Evolutionary conservation across 2,888 invertebrate genomes (phyloP), one percentile per base, ranked within the genome.

Genomic region (Polydrusus tereticollis): DNA sequence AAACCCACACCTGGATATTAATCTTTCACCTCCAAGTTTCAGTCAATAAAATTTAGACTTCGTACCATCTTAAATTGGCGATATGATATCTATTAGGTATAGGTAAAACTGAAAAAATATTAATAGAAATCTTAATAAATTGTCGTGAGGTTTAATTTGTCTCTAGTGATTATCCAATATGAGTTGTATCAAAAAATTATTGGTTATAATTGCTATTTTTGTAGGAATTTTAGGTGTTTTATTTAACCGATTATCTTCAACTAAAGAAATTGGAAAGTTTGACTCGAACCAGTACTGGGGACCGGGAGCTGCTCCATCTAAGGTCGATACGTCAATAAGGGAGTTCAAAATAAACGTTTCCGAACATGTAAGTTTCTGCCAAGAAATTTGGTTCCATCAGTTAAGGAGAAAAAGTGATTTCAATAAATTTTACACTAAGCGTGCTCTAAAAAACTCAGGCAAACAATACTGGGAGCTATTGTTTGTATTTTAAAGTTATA

Each of bases 261-360:
- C 23, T 50, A 52, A 43, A 16, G 41, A 60, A 14, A 14, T 72
- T 6, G 62, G 63, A 45, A 63, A 57, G 18, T 52, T 73, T 12
- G 50, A 70, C 16, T 7, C 6, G 12, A 65, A 65, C 5, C 16
- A 43, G n/a, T 73, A 68, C 20, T 73, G 73, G 73, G 73, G 73
- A 23, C 73, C 73, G 12, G 73, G 73, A 36, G 14, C 52, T 47
- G 10, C 45, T 6, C 70, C 69, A 16, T 26, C 18, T 6, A 50
- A 59, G 18, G 7, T 47, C 6, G 73, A 73, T 26, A 62, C 43
- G 4, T 45, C 73, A 3, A 64, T 73, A 12, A 59, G 62, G 20
- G 38, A 43, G 8, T 73, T 73, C 33, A 66, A 59, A 66, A 67
- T 73, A 3, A 26, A 66, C 14, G 16, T 73, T 55, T 18, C 62